A percentile compares a stretch with the other conserved stretches of the same genome.
phyloP scores from a whole-genome alignment of 2,113 vertebrate genomes.

The Oxygymnocypris stewartii region DNA sequence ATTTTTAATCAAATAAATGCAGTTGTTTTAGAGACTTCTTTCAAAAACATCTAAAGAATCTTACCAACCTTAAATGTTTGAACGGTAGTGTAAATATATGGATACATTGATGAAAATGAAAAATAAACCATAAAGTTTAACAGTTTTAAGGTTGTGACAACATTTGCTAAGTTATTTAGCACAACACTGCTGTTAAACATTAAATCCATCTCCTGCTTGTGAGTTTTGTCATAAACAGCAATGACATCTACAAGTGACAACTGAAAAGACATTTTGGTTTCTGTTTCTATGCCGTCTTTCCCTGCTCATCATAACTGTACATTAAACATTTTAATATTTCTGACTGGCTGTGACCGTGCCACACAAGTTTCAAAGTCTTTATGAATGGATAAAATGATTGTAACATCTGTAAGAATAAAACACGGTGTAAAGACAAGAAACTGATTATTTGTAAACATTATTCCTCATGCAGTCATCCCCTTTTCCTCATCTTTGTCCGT shows the following conservation, averaged over 20 bases:
- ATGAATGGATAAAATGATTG: not conserved
- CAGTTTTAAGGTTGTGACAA: too few species aligned
- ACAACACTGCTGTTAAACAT: not conserved
- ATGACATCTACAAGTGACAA: too few species aligned
- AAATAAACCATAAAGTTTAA: not conserved
- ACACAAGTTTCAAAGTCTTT: not conserved
- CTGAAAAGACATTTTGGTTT: too few species aligned
- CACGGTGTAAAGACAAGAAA: too few species aligned
- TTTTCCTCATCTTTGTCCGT: conserved; percentile 27
- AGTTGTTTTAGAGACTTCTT: not conserved
- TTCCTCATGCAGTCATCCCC: not conserved
- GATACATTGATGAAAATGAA: not conserved
- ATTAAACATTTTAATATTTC: not conserved
- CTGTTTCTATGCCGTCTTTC: too few species aligned
- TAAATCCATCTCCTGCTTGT: too few species aligned
- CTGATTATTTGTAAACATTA: not conserved
- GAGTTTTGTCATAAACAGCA: not conserved
- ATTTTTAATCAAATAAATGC: not conserved
- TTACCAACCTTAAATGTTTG: not conserved
- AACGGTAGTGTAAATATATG: not conserved
- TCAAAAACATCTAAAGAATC: not conserved
- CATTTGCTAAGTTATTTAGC: too few species aligned
- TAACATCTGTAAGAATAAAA: not conserved
- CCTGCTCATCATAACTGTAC: too few species aligned
- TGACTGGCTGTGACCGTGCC: not conserved